Conservation (phyloP, 1,140 invertebrate genomes). For the Lepidurus packardi region DNA sequence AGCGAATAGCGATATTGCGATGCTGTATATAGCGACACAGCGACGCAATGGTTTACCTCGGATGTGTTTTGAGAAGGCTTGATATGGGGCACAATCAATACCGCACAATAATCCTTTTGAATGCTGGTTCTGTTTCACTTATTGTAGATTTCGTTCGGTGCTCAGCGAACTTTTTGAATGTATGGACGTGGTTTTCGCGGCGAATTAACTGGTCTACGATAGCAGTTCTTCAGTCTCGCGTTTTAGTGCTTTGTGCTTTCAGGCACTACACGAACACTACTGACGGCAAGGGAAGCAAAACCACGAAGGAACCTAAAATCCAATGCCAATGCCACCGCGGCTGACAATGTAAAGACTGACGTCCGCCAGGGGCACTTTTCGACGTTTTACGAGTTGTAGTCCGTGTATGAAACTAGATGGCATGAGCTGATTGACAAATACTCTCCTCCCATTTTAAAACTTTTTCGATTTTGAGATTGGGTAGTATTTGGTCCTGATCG, state of each 20-base stretch:
- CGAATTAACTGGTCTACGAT: not conserved
- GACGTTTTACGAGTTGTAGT: no score
- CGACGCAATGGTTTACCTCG: not conserved
- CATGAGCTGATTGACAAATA: no score
- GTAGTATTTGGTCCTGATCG: no score
- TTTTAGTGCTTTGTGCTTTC: not conserved
- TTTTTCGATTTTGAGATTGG: no score
- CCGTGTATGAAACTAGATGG: no score
- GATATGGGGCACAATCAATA: not conserved
- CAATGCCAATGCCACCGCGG: not conserved
- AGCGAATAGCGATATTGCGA: not conserved
- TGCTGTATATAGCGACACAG: not conserved
- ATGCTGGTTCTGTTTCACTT: not conserved
- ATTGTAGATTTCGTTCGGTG: not conserved
- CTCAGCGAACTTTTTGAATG: not conserved
- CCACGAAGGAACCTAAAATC: not conserved
- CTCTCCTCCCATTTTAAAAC: no score
- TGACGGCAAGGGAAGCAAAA: not conserved
- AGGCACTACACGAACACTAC: slow-evolving; percentile 17
- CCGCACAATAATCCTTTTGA: not conserved
- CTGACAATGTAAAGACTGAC: no score
- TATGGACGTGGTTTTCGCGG: not conserved
- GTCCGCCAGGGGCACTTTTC: no score
- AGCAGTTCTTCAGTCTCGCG: not conserved
- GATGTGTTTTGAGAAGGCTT: not conserved